Evolutionary conservation across 2,888 invertebrate genomes (phyloP), one percentile per base, ranked within the genome.

Genomic region (Heliconius hortense): DNA sequence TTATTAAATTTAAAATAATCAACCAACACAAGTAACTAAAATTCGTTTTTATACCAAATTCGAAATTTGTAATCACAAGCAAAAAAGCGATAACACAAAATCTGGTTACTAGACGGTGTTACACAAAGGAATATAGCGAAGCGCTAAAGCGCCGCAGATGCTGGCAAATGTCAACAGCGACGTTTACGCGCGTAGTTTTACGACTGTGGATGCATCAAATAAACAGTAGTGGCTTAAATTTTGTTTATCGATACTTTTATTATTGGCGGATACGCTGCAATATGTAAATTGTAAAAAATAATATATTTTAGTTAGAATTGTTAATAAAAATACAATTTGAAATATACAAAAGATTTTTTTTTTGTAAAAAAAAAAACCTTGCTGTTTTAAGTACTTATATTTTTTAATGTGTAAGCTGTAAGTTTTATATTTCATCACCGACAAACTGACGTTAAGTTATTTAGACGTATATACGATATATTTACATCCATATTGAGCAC

Each of bases 171-270:
- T 90, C 93, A 90, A 88, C 86, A 84, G 88, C 90, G 94, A 94
- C 93, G 89, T 94, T 94, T 92, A 93, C 92, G 93, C 92, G 92
- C 93, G 89, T 91, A 93, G 92, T 91, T 94, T 93, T 93, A 94
- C 89, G 93, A 91, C 84, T 86, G 85, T 90, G 92, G 94, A 92
- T 93, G 88, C 88, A 89, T 88, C 88, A 88, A 87, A 88, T 84
- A 80, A 83, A 83, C 83, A 92, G 91, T 88, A 92, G 91, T 88
- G 91, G 84, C 84, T 91, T 84, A 82, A 66, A 39, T 66, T 39
- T 66, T 39, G 24, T 43, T 66, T 66, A 66, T 66, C 66, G 66
- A 66, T 24, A 66, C 5, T 66, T 64, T 64, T 64, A n/a, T 59
- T 10, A n/a, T 24, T 24, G 2, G 10, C 21, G n/a, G n/a, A n/a